phyloP scores from a whole-genome alignment of 1,140 invertebrate species.

The Pseudoatta argentina region DNA sequence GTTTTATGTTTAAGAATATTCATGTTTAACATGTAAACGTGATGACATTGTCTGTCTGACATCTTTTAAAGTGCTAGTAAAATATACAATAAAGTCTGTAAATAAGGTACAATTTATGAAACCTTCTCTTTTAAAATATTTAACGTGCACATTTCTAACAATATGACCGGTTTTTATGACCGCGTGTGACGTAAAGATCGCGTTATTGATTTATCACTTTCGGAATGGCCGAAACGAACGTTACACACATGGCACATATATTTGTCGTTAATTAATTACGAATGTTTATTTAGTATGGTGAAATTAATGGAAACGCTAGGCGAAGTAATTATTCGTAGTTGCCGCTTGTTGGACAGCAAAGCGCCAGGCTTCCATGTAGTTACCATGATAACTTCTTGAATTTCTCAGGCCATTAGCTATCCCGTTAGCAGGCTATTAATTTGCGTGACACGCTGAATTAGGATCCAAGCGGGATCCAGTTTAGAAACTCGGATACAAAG shows the following conservation, averaged over 20 bases:
- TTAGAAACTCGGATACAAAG: slow-evolving; percentile 54
- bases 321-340: slow-evolving; percentile 43
- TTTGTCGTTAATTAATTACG: slow-evolving; percentile 36
- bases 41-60: neutral
- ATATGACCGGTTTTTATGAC: neutral
- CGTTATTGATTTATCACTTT: slow-evolving; percentile 18
- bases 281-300: slow-evolving; percentile 45
- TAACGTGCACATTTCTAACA: neutral
- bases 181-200: neutral
- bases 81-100: neutral
- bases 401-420: slow-evolving; percentile 59
- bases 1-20: neutral
- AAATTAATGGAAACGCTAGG: slow-evolving; percentile 40
- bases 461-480: slow-evolving; percentile 51
- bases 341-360: slow-evolving; percentile 47
- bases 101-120: slow-evolving; percentile 6
- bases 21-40: neutral
- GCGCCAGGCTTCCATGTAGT: slow-evolving; percentile 6
- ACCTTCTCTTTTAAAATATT: neutral
- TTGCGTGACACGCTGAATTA: slow-evolving; percentile 54
- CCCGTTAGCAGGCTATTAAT: slow-evolving; percentile 59
- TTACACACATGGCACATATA: neutral
- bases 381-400: slow-evolving; percentile 57
- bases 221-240: neutral
- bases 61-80: neutral